Base-by-base conservation (phyloP, 2,113 vertebrate species). In the Chroicocephalus ridibundus region DNA sequence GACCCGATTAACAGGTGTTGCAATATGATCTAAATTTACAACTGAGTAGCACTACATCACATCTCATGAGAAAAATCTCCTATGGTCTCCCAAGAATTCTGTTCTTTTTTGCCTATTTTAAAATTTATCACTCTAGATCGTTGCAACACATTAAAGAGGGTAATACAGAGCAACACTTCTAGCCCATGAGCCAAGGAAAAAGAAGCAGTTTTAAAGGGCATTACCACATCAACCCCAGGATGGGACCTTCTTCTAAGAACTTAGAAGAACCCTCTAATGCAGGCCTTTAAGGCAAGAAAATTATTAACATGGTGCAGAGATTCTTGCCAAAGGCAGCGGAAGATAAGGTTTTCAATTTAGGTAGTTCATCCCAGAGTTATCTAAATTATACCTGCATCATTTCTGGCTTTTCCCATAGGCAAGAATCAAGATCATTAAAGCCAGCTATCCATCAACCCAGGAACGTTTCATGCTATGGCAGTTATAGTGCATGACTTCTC, bases 381-480 rank as follows among this genome's bases (percentile, higher is more conserved):
- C 88, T 91, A 89, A 93, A 93, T 95, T 92, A 89, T 20, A 94
- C 77, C 83, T 89, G 81, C 81, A 64, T 66, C 38, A 60, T 78
- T 96, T 96, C 86, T 86, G 61, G 29, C 64, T 82, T 94, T 95
- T 91, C 61, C 83, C 82, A 89, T 0, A 0, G 69, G 84, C 72
- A 91, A 82, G 81, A 97, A 70, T 89, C 55, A 82, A 89, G 80
- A 95, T 60, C 77, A 91, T 93, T 95, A 95, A 95, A 95, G 60
- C 42, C 88, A 95, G 15, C 15, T 86, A 95, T 26, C 64, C 88
- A 93, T 78, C 89, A 92, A 6, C 40, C 47, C 9, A 61, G 77
- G 42, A 92, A 81, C 17, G 51, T 19, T 70, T 51, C 29, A 70
- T 46, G 55, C 76, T 83, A 71, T 38, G 20, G 64, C 62, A 93